Percentiles rank a stretch among this genome's conserved stretches.
Evolutionary conservation across 2,797 vertebrate species (phyloP).

Genomic region (Hyperoplus lanceolatus): DNA sequence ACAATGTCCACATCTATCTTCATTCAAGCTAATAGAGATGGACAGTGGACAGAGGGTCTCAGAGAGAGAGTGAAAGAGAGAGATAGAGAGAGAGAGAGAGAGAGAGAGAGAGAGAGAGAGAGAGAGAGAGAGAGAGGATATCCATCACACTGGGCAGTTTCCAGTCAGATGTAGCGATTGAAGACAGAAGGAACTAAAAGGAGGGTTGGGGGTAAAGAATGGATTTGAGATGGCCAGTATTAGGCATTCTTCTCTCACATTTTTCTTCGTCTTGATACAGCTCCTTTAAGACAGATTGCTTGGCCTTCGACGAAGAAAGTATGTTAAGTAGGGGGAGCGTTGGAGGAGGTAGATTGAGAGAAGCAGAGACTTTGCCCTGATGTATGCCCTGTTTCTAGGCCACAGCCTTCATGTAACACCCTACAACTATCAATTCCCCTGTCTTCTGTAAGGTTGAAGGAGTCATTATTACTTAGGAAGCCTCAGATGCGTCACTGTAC

Average conservation of each 20-base stretch:
- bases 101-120: constrained; percentile 18
- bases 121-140: not conserved
- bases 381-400: constrained; percentile 77
- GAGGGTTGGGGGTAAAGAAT: constrained; percentile 31
- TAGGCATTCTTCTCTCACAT: constrained; percentile 36
- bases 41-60: constrained; percentile 47
- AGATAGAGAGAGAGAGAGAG: constrained; percentile 26
- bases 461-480: constrained; percentile 33
- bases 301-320: constrained; percentile 71
- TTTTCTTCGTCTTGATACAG: constrained; percentile 36
- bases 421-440: constrained; percentile 38
- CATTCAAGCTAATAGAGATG: constrained; percentile 72
- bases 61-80: constrained; percentile 2
- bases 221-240: constrained; percentile 43
- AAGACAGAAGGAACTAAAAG: constrained; percentile 18
- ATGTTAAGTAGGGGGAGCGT: constrained; percentile 43
- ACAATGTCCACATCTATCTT: constrained; percentile 69
- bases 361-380: constrained; percentile 61
- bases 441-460: constrained; percentile 37
- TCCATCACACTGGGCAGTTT: constrained; percentile 33
- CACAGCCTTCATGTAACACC: constrained; percentile 66
- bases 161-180: constrained; percentile 38
- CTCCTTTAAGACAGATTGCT: constrained; percentile 57
- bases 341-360: constrained; percentile 46
- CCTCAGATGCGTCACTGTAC: not conserved